phyloP scores from a whole-genome alignment of 1,140 invertebrate genomes.

The Coelopa frigida region DNA sequence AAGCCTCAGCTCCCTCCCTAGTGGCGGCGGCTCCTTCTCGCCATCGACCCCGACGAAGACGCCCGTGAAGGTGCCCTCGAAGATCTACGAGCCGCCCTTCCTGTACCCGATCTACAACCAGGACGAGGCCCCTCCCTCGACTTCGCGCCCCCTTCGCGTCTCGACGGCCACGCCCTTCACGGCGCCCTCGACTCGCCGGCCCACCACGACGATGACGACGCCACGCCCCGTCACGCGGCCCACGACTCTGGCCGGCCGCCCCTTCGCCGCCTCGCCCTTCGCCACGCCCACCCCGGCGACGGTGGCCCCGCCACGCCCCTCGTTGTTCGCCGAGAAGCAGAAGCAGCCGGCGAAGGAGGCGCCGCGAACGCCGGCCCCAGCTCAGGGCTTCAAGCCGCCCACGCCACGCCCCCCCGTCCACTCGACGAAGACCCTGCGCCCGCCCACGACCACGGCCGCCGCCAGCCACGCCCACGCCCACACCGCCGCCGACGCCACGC shows the following conservation, averaged over 20 bases:
- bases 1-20: no score
- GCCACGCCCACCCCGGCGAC: conserved; percentile 14
- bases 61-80: conserved; percentile 30
- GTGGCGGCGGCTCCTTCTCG: no score
- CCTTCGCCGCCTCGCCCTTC: conserved; percentile 23
- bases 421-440: conserved; percentile 6
- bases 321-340: no score
- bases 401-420: conserved; percentile 15
- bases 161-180: conserved; percentile 35
- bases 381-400: conserved; percentile 27
- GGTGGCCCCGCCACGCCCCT: background rate
- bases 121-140: conserved; percentile 17
- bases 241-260: conserved; percentile 29
- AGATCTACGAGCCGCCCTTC: conserved; percentile 40
- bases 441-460: conserved; percentile 11
- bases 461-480: conserved; percentile 1
- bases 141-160: conserved; percentile 10
- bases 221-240: conserved; percentile 10
- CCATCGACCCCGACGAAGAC: background rate
- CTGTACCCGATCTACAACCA: conserved; percentile 40
- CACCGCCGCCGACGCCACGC: conserved; percentile 4
- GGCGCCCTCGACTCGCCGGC: conserved; percentile 4
- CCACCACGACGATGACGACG: conserved; percentile 22
- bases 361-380: conserved; percentile 20
- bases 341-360: conserved; percentile 6